These are phyloP conservation scores for Galagoides demidoff DNA, from an alignment of 2,797 vertebrate species.

Conservation along the genomic window DNA sequence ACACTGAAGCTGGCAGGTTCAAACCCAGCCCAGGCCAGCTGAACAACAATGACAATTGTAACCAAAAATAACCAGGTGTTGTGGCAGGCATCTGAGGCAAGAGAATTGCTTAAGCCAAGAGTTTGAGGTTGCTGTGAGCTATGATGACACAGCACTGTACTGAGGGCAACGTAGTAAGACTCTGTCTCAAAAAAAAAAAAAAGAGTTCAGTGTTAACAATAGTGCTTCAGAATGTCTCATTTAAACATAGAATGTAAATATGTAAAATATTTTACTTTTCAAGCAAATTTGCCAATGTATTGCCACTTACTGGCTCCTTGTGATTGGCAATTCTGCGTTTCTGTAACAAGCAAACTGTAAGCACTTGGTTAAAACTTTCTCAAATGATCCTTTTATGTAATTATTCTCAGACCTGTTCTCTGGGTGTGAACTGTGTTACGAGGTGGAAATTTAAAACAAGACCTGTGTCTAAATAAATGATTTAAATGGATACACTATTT, in stretches of 20 bases:
- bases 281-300: conserved; percentile 28
- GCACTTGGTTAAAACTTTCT: conserved; percentile 68
- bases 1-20: no score
- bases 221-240: conserved; percentile 3
- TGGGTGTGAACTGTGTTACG: conserved; percentile 38
- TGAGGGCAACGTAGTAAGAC: no score
- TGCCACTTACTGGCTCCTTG: background rate
- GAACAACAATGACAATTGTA: no score
- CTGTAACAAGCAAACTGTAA: conserved; percentile 62
- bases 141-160: no score
- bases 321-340: conserved; percentile 2
- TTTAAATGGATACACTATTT: conserved; percentile 19
- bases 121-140: no score
- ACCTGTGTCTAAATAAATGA: conserved; percentile 75
- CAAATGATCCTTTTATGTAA: conserved; percentile 49
- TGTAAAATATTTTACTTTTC: conserved; percentile 62
- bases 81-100: no score
- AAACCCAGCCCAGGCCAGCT: no score
- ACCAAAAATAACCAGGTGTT: no score
- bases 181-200: no score
- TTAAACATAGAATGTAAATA: conserved; percentile 62
- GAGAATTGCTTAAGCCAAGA: no score
- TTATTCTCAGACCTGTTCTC: conserved; percentile 43
- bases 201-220: conserved; percentile 21
- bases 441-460: conserved; percentile 49